phyloP scores from a whole-genome alignment of 2,797 vertebrate genomes.

The Apogon talboti region DNA sequence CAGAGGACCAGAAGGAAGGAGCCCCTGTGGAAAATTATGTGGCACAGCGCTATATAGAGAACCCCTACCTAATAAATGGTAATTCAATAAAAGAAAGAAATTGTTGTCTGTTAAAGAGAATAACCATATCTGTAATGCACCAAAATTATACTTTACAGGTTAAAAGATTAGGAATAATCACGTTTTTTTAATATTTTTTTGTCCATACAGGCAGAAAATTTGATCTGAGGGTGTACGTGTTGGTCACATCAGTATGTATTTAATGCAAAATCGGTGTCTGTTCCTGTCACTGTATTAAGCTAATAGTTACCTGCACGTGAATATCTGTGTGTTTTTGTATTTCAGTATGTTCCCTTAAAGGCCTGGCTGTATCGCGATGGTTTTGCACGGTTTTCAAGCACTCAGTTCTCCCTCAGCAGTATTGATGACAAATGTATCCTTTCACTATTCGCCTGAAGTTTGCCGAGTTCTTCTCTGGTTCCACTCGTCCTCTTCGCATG shows the following conservation, averaged over 20 bases:
- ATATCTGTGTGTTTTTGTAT: conserved; percentile 24
- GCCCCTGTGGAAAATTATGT: conserved; percentile 91
- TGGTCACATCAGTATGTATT: conserved; percentile 87
- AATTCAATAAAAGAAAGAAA: conserved; percentile 20
- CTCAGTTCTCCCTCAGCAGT: conserved; percentile 87
- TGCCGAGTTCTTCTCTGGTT: not conserved
- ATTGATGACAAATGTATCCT: conserved; percentile 91
- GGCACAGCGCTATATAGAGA: conserved; percentile 92
- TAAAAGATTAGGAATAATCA: not conserved
- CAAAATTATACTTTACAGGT: no score
- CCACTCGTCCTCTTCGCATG: conserved; percentile 18
- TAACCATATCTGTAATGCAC: no score
- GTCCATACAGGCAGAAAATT: conserved; percentile 86
- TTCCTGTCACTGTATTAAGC: not conserved
- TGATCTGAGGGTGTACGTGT: conserved; percentile 90
- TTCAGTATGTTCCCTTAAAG: conserved; percentile 87
- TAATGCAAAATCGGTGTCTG: not conserved
- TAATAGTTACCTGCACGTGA: not conserved
- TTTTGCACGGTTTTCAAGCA: conserved; percentile 89
- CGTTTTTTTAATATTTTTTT: conserved; percentile 20
- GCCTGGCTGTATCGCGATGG: conserved; percentile 91
- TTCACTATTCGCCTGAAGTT: not conserved
- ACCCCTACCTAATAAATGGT: conserved; percentile 93
- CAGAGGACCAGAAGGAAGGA: conserved; percentile 90
- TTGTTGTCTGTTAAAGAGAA: not conserved